Conservation (phyloP, 2,113 vertebrate genomes). For the Hystrix cristata region DNA sequence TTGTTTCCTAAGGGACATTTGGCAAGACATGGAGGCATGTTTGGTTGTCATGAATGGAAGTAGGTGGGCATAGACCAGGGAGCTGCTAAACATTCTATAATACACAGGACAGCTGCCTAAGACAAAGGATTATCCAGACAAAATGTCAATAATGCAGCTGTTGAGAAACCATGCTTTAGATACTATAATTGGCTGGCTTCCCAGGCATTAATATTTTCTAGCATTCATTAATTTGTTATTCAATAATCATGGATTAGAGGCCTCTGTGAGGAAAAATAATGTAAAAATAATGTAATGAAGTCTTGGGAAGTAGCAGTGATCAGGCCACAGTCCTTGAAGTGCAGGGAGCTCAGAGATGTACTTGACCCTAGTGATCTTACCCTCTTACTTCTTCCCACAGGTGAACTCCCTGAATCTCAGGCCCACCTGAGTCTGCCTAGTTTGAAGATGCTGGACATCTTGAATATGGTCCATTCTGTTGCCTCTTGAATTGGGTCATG, state of each 20-base stretch:
- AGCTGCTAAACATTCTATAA: neutral
- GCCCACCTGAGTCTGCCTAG: neutral
- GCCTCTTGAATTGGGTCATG: neutral
- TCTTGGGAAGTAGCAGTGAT: no score
- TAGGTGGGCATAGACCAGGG: neutral
- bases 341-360: neutral
- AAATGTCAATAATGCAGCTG: neutral
- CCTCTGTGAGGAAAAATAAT: neutral
- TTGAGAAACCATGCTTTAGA: neutral
- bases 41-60: neutral
- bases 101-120: neutral
- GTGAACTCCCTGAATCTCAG: neutral
- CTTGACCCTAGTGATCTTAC: neutral
- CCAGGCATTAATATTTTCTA: neutral
- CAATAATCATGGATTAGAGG: neutral
- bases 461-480: neutral
- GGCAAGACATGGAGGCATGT: neutral
- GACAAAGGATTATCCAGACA: neutral
- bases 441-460: neutral
- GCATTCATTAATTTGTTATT: slow-evolving; percentile 5
- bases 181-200: neutral
- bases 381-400: neutral
- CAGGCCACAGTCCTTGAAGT: neutral
- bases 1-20: neutral
- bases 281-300: no score